Percentiles rank a stretch among this genome's conserved stretches.
These are phyloP conservation scores for Hemibagrus guttatus DNA, from an alignment of 2,797 vertebrate species.

Conservation along the genomic window DNA sequence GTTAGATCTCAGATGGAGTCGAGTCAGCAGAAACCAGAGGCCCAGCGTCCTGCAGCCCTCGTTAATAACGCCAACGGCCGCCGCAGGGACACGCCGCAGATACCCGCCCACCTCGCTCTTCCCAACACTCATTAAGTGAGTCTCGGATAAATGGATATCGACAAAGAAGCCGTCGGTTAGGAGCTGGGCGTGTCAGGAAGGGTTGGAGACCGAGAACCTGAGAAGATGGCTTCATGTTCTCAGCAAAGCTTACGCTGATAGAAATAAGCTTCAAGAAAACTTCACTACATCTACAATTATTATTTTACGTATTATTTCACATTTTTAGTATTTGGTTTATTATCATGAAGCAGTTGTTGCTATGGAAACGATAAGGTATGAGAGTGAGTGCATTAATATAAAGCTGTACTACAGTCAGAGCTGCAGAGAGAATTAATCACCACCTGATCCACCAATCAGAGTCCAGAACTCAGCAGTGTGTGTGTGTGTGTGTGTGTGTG, in stretches of 20 bases:
- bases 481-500: background rate
- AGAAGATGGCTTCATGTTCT: background rate
- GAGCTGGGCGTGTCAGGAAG: background rate
- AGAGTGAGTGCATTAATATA: background rate
- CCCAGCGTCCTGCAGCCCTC: constrained; percentile 48
- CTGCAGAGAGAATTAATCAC: background rate
- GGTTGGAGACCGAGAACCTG: background rate
- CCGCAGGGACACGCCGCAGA: background rate
- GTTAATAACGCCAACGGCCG: constrained; percentile 69
- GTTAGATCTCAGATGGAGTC: constrained; percentile 68
- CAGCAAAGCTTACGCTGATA: too few species aligned
- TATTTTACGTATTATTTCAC: too few species aligned
- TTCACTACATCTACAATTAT: background rate
- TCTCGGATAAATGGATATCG: constrained; percentile 4
- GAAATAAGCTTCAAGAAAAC: background rate
- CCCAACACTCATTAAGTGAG: constrained; percentile 24
- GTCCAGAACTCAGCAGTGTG: background rate
- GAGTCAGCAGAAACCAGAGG: constrained; percentile 66
- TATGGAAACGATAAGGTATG: background rate
- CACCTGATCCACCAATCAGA: background rate
- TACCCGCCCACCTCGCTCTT: background rate
- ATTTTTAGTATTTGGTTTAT: background rate
- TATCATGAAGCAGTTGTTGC: background rate
- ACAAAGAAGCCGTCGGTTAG: constrained; percentile 16
- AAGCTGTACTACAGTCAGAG: background rate